Evolutionary conservation across 2,888 invertebrate species (phyloP).

Genomic region (Herminia tarsipennalis): DNA sequence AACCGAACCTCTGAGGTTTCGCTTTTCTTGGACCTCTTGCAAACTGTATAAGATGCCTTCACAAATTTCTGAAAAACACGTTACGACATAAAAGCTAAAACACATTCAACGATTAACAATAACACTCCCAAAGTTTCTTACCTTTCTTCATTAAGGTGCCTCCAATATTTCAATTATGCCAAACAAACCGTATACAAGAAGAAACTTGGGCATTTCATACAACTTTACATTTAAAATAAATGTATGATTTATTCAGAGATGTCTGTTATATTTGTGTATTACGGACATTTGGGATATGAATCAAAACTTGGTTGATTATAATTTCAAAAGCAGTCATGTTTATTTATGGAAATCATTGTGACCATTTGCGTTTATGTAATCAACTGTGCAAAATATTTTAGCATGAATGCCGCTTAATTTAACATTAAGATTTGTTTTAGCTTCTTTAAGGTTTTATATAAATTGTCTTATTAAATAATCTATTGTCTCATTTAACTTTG

Average conservation of each 20-base stretch:
- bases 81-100: neutral
- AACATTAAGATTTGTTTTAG: too few species aligned
- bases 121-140: slow-evolving; percentile 9
- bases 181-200: slow-evolving; percentile 31
- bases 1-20: too few species aligned
- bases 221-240: slow-evolving; percentile 47
- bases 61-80: neutral
- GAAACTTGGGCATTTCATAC: slow-evolving; percentile 52
- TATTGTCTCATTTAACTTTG: too few species aligned
- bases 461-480: too few species aligned
- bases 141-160: slow-evolving; percentile 50
- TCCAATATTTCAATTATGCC: slow-evolving; percentile 56
- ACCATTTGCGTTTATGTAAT: slow-evolving; percentile 30
- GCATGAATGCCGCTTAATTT: neutral
- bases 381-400: slow-evolving; percentile 9
- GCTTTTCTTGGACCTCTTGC: too few species aligned
- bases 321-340: slow-evolving; percentile 37
- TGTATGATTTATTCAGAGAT: slow-evolving; percentile 49
- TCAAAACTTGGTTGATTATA: slow-evolving; percentile 35
- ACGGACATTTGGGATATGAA: slow-evolving; percentile 25
- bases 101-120: slow-evolving; percentile 15
- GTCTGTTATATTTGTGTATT: slow-evolving; percentile 34
- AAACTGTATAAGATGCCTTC: too few species aligned
- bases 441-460: too few species aligned
- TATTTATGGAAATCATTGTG: slow-evolving; percentile 24